These are phyloP conservation scores for Orestias chungarensis DNA, from an alignment of 2,797 vertebrate species.

Conservation along the genomic window DNA sequence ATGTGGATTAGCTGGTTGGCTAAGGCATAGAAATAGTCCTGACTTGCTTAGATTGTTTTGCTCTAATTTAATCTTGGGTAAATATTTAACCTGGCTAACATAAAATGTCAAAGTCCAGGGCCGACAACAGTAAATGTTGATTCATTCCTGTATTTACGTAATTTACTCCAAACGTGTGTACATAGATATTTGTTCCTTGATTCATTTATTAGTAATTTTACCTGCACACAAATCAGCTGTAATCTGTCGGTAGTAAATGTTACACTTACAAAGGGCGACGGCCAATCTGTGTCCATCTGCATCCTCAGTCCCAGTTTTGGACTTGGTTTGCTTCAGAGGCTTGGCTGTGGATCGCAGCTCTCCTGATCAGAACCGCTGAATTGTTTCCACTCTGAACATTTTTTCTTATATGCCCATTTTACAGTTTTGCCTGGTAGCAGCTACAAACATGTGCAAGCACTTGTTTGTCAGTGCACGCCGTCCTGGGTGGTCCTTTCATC, in stretches of 20 bases:
- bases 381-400: constrained; percentile 21
- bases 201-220: background rate
- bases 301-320: constrained; percentile 36
- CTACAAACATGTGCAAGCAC: constrained; percentile 30
- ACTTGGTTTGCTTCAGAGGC: constrained; percentile 42
- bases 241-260: too few species aligned
- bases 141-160: background rate
- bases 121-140: background rate
- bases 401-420: constrained; percentile 28
- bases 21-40: constrained; percentile 17
- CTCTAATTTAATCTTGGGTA: constrained; percentile 33
- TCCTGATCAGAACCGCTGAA: constrained; percentile 22
- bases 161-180: background rate
- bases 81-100: constrained; percentile 62
- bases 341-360: constrained; percentile 53
- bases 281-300: constrained; percentile 56
- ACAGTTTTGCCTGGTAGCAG: constrained; percentile 36
- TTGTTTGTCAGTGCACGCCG: constrained; percentile 14
- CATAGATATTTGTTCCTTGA: background rate
- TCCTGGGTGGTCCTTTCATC: constrained; percentile 53
- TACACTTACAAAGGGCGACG: too few species aligned
- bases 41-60: constrained; percentile 19
- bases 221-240: constrained; percentile 40
- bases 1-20: constrained; percentile 52
- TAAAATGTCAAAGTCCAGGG: constrained; percentile 63